Evolutionary conservation across 2,888 invertebrate species (phyloP).

Genomic region (Myathropa florea): DNA sequence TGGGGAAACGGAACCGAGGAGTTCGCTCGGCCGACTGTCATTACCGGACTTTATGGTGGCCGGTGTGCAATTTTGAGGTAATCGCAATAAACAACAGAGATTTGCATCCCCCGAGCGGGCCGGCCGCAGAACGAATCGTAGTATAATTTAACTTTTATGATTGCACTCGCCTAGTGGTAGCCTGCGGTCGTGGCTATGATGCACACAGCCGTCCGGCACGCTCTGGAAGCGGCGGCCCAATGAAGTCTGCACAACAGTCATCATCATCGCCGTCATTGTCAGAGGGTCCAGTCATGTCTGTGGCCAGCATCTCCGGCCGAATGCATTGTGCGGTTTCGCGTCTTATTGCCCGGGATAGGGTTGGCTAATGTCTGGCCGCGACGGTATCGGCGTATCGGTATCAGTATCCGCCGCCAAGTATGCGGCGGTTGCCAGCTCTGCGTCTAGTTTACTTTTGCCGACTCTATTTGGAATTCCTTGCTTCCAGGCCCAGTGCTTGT

Average conservation of each 20-base stretch:
- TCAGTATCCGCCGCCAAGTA: conserved; percentile 14
- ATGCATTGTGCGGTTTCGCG: conserved; percentile 53
- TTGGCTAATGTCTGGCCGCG: conserved; percentile 39
- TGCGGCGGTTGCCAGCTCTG: conserved; percentile 36
- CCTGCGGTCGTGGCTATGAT: conserved; percentile 63
- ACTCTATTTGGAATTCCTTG: conserved; percentile 51
- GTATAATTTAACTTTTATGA: conserved; percentile 71
- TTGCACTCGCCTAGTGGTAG: conserved; percentile 57
- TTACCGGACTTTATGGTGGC: conserved; percentile 68
- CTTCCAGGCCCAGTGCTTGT: not conserved
- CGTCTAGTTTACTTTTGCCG: conserved; percentile 57
- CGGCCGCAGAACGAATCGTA: conserved; percentile 60
- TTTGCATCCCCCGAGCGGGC: conserved; percentile 66
- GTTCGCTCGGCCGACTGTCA: conserved; percentile 45
- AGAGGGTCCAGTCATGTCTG: not conserved
- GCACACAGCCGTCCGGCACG: conserved; percentile 16
- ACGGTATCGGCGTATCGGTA: conserved; percentile 1
- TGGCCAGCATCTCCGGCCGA: not conserved
- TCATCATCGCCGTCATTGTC: conserved; percentile 53
- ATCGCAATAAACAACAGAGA: conserved; percentile 71
- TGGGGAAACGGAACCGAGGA: conserved; percentile 1
- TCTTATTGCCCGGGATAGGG: no score
- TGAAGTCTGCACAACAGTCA: conserved; percentile 55
- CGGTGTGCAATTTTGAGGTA: conserved; percentile 69
- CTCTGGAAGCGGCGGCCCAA: conserved; percentile 8